These are phyloP conservation scores for Numenius arquata DNA, from an alignment of 2,113 vertebrate genomes.

Conservation along the genomic window DNA sequence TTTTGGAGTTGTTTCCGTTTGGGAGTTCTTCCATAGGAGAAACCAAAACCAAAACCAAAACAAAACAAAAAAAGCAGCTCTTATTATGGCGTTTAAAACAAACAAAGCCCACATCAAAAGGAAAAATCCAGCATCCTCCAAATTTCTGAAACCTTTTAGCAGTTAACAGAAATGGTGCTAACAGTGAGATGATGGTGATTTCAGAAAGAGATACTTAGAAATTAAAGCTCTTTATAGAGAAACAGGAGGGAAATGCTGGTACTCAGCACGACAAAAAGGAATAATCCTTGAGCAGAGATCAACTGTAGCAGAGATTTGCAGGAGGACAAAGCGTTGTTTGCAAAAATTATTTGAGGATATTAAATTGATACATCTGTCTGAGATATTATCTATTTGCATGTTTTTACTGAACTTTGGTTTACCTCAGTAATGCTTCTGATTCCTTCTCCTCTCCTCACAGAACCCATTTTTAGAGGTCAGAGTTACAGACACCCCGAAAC, in stretches of 20 bases:
- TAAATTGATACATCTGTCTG: neutral
- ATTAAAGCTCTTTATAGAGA: neutral
- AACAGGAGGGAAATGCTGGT: neutral
- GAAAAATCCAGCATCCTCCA: neutral
- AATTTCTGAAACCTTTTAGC: neutral
- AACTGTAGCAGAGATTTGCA: neutral
- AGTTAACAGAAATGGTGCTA: neutral
- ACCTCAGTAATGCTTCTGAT: neutral
- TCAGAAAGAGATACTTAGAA: neutral
- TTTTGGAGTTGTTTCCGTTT: neutral
- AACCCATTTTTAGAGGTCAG: slow-evolving; percentile 98
- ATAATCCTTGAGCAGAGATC: neutral
- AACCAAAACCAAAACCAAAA: too few relatives aligned
- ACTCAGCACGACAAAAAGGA: neutral
- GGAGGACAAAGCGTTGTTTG: neutral
- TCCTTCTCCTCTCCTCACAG: slow-evolving; percentile 71
- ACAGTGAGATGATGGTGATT: neutral
- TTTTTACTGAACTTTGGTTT: neutral
- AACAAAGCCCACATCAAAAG: neutral
- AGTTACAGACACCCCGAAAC: slow-evolving; percentile 88
- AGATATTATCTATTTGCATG: neutral
- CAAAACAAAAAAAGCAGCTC: neutral
- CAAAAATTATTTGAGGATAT: neutral
- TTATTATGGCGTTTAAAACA: neutral
- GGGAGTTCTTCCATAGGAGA: neutral